Evolutionary conservation across 1,140 invertebrate genomes (phyloP), one percentile per base, ranked within the genome.

Genomic region (Pogonomyrmex californicus): DNA sequence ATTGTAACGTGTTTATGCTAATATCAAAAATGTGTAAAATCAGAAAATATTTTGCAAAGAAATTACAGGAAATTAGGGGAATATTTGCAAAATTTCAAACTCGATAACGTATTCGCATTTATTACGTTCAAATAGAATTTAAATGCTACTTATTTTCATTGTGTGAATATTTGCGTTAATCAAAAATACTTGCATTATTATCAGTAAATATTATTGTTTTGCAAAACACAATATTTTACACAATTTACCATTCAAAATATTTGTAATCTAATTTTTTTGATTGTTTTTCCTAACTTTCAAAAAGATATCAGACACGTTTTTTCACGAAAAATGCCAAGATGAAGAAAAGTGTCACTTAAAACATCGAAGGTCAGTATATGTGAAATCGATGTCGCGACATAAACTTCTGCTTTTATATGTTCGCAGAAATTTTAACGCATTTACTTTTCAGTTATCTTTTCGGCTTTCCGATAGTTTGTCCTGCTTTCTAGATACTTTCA

Each of bases 1-100:
- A 83, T 75, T 83, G 41, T 75, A 75, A 75, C 54, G 10, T 60
- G 54, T 60, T 83, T 49, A 49, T 75, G 41, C 41, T 83, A 83
- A 83, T 83, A 75, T 83, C 44, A 33, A 36, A 73, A 83, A 73
- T 12, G 7, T n/a, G 73, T 49, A 60, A 73, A 73, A 49, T n/a
- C 41, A 23, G 17, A 47, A 82, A 58, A 73, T 49, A 44, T 49
- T 47, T 60, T 23, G 7, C n/a, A 68, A 23, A 38, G 33, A 60
- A 75, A 75, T 73, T 73, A 12, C 44, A 38, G 38, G 1, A n/a
- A 49, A 23, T 38, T 36, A 9, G 10, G 4, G 10, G 30, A 47
- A 44, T 60, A 62, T 83, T 33, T 47, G 54, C 5, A 41, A 71
- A 82, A 71, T 60, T 70, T 70, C 30, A 1, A 6, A 23, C 9